phyloP scores from a whole-genome alignment of 2,113 vertebrate species.

The Vombatus ursinus region DNA sequence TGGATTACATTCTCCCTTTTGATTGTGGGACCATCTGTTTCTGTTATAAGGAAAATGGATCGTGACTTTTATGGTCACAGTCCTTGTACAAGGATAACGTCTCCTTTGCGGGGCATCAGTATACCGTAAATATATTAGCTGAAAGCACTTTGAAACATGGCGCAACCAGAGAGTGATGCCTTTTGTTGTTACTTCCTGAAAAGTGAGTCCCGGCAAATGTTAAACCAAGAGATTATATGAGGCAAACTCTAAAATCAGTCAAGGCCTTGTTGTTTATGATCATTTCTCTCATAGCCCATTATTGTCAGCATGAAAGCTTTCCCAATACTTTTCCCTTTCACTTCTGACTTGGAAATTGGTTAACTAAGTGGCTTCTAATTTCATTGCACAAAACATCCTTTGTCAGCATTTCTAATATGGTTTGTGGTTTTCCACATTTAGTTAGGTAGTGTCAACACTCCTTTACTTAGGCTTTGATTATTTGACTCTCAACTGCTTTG shows the following conservation, averaged over 20 bases:
- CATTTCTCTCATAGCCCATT: slow-evolving; percentile 57
- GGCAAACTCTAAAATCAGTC: slow-evolving; percentile 52
- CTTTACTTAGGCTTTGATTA: slow-evolving; percentile 75
- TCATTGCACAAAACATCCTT: slow-evolving; percentile 59
- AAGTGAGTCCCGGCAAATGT: slow-evolving; percentile 56
- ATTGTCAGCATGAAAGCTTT: slow-evolving; percentile 12
- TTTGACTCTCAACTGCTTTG: slow-evolving; percentile 74
- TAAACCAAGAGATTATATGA: slow-evolving; percentile 54
- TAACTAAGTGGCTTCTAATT: slow-evolving; percentile 51
- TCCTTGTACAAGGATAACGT: neutral
- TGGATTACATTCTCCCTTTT: slow-evolving; percentile 25
- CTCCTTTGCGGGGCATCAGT: slow-evolving; percentile 44
- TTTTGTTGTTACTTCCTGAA: slow-evolving; percentile 58
- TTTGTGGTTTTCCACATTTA: slow-evolving; percentile 69
- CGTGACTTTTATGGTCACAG: slow-evolving; percentile 20
- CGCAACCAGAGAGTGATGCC: slow-evolving; percentile 2
- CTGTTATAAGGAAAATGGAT: slow-evolving; percentile 41
- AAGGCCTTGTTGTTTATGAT: slow-evolving; percentile 49
- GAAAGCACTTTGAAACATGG: slow-evolving; percentile 34
- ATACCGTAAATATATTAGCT: slow-evolving; percentile 33
- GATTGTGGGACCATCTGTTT: slow-evolving; percentile 45
- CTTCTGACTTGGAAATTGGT: slow-evolving; percentile 52
- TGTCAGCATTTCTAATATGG: slow-evolving; percentile 55
- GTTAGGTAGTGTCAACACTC: slow-evolving; percentile 68
- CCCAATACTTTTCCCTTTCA: slow-evolving; percentile 6